Base-by-base conservation (phyloP, 2,113 vertebrate genomes). In the Platichthys flesus region DNA sequence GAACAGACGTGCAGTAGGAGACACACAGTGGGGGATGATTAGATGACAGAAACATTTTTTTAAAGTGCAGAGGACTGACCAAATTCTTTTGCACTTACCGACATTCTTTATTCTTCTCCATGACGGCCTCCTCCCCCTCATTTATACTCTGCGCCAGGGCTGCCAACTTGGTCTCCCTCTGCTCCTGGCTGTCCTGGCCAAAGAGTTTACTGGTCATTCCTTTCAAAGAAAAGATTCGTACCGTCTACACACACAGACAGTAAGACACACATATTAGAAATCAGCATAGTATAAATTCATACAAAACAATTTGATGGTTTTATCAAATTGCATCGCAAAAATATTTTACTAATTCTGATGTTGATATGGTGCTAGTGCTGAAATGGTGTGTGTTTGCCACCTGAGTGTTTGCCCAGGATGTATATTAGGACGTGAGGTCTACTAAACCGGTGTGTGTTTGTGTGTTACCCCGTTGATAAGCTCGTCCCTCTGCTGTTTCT, bases 201-300 rank as follows among this genome's bases (percentile, higher is more conserved):
- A 98, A 98, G 14, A 98, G 93, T 82, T 98, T 98, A 84, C 94
- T 97, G 74, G 97, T 98, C 96, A 98, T 96, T 56, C 97, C 97
- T 82, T 98, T 98, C 61, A 98, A 88, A 21, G 97, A 98, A 85
- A 98, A 98, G 0, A 96, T 95, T 66, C 96, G 95, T 68, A 98
- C 93, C 0, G 96, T 97, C 97, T 98, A 80, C 75, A 90, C 31
- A 76, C 23, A 52, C n/a, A 56, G 2, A 58, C 26, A 70, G 12
- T 9, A 74, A n/a, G 54, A 24, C 23, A 51, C n/a, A 61, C 9
- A 28, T 1, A 49, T 47, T 6, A 26, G 61, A 47, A 69, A n/a
- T 14, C 23, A 68, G 56, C 23, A 9, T 13, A 21, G 18, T 15
- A 21, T 8, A 35, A 3, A 37, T 9, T 28, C 13, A 21, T 21